Percentiles rank a stretch among this genome's conserved stretches.
These are phyloP conservation scores for Cataglyphis albicans DNA, from an alignment of 2,888 invertebrate species.

Conservation along the genomic window DNA sequence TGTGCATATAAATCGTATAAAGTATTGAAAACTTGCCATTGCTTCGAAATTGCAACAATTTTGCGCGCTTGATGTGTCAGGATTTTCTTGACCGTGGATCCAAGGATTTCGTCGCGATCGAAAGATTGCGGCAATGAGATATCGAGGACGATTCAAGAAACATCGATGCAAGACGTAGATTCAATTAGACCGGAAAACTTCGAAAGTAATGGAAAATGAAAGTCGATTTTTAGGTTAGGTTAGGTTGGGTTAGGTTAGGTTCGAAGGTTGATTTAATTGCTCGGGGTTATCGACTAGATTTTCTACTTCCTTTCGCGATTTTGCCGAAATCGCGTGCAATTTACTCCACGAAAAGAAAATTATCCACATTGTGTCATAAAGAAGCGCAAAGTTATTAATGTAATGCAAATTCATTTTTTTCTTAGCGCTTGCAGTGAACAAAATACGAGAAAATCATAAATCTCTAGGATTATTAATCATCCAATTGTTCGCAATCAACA, in stretches of 20 bases:
- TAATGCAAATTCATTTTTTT: slow-evolving; percentile 32
- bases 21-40: not conserved
- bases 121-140: slow-evolving; percentile 45
- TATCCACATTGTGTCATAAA: not conserved
- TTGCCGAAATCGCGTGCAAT: not conserved
- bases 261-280: slow-evolving; percentile 66
- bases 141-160: slow-evolving; percentile 38
- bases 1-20: not conserved
- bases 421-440: not conserved
- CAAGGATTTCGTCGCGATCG: slow-evolving; percentile 41
- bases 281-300: slow-evolving; percentile 15
- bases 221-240: slow-evolving; percentile 43
- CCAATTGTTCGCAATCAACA: slow-evolving; percentile 11
- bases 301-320: not conserved
- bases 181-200: slow-evolving; percentile 61
- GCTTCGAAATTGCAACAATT: not conserved
- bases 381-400: not conserved
- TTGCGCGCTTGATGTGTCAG: not conserved
- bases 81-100: slow-evolving; percentile 17
- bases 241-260: too few species aligned
- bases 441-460: slow-evolving; percentile 10
- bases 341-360: not conserved
- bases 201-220: slow-evolving; percentile 53
- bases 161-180: slow-evolving; percentile 20
- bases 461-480: slow-evolving; percentile 2